These are phyloP conservation scores for Torymus texanus DNA, from an alignment of 2,888 invertebrate species.

Conservation along the genomic window DNA sequence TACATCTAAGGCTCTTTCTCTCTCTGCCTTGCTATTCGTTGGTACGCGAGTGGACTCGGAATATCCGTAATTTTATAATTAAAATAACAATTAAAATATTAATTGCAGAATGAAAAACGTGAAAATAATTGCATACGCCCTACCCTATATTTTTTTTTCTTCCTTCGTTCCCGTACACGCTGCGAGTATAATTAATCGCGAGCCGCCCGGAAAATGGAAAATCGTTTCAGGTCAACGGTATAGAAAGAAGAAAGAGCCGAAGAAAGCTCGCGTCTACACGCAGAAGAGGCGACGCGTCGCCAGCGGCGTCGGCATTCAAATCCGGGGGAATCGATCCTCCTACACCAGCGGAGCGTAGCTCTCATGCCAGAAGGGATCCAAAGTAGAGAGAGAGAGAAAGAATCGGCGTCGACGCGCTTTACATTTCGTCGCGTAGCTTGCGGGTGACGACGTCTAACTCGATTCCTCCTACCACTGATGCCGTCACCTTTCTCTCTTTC, in stretches of 20 bases:
- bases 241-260: not conserved
- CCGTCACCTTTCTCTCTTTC: not conserved
- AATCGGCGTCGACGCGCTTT: conserved; percentile 4
- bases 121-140: conserved; percentile 24
- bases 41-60: not conserved
- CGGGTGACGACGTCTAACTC: conserved; percentile 2
- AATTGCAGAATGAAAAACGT: conserved; percentile 21
- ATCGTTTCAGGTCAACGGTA: conserved; percentile 27
- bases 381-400: conserved; percentile 3
- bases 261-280: not conserved
- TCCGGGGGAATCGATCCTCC: conserved; percentile 37
- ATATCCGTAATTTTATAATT: conserved; percentile 18
- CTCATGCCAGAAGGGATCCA: not conserved
- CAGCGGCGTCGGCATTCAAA: conserved; percentile 20
- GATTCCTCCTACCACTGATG: not conserved
- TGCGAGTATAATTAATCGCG: too few relatives aligned
- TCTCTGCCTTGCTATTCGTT: too few relatives aligned
- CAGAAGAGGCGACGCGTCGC: not conserved
- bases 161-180: not conserved
- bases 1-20: not conserved
- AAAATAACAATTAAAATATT: conserved; percentile 43
- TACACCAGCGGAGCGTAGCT: not conserved
- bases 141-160: not conserved
- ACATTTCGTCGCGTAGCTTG: not conserved
- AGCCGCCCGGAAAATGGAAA: conserved; percentile 22